phyloP scores from a whole-genome alignment of 2,797 vertebrate species.

The Adrianichthys oophorus region DNA sequence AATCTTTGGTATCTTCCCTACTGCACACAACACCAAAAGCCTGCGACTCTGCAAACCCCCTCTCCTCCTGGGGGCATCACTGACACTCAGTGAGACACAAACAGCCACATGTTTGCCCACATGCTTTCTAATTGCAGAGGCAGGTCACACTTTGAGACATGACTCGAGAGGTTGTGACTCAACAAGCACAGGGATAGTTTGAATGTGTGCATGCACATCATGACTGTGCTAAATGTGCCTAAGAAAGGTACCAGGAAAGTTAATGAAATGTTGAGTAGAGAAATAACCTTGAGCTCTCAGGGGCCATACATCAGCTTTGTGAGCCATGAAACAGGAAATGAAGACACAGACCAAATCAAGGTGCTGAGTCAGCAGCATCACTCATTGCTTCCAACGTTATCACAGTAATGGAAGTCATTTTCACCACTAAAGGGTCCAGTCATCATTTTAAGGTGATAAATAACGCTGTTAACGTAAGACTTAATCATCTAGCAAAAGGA shows the following conservation, averaged over 20 bases:
- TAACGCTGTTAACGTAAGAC: constrained; percentile 27
- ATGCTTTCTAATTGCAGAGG: constrained; percentile 46
- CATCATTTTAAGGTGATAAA: constrained; percentile 48
- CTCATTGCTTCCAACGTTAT: constrained; percentile 60
- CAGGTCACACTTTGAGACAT: constrained; percentile 45
- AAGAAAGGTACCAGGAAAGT: constrained; percentile 55
- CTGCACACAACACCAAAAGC: constrained; percentile 15
- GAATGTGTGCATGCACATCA: constrained; percentile 8
- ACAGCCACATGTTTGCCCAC: constrained; percentile 27
- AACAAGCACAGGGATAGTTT: constrained; percentile 13
- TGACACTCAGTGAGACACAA: constrained; percentile 19
- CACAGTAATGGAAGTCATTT: constrained; percentile 65
- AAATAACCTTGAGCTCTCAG: constrained; percentile 74
- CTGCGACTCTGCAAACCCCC: constrained; percentile 15
- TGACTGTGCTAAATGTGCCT: constrained; percentile 44
- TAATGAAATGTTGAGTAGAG: constrained; percentile 75
- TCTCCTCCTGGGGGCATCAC: constrained; percentile 37
- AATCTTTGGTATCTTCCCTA: constrained; percentile 10
- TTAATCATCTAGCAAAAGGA: neutral
- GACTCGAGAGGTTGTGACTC: constrained; percentile 45
- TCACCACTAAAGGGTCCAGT: constrained; percentile 47
- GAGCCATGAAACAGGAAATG: constrained; percentile 73
- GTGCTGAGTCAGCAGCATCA: constrained; percentile 77
- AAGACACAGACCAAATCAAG: constrained; percentile 74
- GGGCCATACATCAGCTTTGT: constrained; percentile 70